Evolutionary conservation across 92 coral and sea anemone species (phyloP).

Genomic region (Siderastrea siderea): DNA sequence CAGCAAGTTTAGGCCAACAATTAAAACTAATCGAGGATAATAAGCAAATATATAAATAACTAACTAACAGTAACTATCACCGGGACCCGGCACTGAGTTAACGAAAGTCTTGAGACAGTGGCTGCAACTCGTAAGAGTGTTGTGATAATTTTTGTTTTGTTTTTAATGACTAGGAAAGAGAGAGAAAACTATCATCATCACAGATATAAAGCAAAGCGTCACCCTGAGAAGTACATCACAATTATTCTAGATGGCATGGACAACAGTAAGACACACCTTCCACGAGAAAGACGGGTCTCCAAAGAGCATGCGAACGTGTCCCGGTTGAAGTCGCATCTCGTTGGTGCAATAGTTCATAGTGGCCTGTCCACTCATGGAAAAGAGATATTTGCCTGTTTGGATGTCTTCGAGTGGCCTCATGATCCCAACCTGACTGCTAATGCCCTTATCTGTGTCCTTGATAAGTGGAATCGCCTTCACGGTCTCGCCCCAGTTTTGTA

Average conservation of each 20-base stretch:
- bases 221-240: constrained; percentile 27
- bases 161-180: constrained; percentile 7
- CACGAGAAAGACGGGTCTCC: constrained; percentile 12
- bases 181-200: constrained; percentile 33
- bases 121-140: too few relatives aligned
- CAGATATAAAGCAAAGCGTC: constrained; percentile 16
- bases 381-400: constrained; percentile 41
- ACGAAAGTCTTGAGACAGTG: too few relatives aligned
- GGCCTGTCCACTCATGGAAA: constrained; percentile 51
- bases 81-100: too few relatives aligned
- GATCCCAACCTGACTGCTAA: constrained; percentile 70
- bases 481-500: constrained; percentile 12
- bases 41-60: too few relatives aligned
- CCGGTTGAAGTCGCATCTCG: constrained; percentile 53
- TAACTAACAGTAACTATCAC: too few relatives aligned
- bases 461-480: constrained; percentile 33
- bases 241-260: constrained; percentile 38
- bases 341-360: constrained; percentile 66
- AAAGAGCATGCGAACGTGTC: constrained; percentile 18
- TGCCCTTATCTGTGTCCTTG: constrained; percentile 39
- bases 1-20: too few relatives aligned
- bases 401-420: constrained; percentile 69
- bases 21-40: too few relatives aligned
- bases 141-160: too few relatives aligned
- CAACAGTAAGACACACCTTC: constrained; percentile 17